These are phyloP conservation scores for Diplazon laetatorius DNA, from an alignment of 2,888 invertebrate species.

Conservation along the genomic window DNA sequence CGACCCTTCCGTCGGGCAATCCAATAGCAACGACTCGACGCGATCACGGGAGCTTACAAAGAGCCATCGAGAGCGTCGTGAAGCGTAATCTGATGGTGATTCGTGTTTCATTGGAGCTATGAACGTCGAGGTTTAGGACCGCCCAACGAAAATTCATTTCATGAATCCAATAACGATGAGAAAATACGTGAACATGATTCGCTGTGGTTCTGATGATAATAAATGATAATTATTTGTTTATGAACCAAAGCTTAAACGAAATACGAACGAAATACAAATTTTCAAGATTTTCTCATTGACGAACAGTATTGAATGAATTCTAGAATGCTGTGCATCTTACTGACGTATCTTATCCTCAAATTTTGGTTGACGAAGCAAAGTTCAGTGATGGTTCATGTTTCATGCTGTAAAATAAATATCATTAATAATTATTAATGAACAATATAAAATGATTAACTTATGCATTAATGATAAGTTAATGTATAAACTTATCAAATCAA, in stretches of 20 bases:
- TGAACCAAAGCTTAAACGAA: background rate
- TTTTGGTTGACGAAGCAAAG: too few species aligned
- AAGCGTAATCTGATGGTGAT: background rate
- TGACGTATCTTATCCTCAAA: too few species aligned
- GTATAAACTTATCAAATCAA: too few species aligned
- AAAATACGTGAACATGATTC: background rate
- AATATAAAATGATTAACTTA: too few species aligned
- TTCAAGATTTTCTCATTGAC: too few species aligned
- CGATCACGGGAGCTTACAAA: constrained; percentile 20
- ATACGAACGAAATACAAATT: too few species aligned
- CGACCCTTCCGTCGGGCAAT: constrained; percentile 2
- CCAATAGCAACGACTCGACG: background rate
- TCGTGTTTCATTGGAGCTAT: background rate
- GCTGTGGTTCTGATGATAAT: background rate
- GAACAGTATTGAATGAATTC: too few species aligned
- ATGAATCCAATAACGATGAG: background rate
- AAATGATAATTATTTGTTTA: background rate
- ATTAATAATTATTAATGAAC: too few species aligned
- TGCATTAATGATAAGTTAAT: too few species aligned
- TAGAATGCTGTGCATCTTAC: too few species aligned
- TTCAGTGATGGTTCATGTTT: too few species aligned
- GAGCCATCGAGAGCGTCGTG: background rate
- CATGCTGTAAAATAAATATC: too few species aligned
- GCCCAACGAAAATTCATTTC: background rate
- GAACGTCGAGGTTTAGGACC: background rate